Evolutionary conservation across 2,888 invertebrate genomes (phyloP).

Genomic region (Trimorus sp.): DNA sequence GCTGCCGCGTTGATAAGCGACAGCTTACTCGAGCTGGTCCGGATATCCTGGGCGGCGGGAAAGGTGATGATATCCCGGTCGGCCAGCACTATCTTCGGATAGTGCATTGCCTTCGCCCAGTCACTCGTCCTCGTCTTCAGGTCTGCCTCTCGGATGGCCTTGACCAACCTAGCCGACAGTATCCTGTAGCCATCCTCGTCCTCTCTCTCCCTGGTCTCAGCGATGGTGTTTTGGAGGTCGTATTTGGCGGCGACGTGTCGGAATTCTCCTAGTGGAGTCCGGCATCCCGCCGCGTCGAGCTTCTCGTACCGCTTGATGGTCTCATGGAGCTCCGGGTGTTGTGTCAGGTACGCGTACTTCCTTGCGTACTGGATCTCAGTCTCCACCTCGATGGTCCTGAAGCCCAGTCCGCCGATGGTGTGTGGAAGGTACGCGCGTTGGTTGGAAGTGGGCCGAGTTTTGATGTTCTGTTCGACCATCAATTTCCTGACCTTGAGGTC

Average conservation of each 20-base stretch:
- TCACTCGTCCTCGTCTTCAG: not conserved
- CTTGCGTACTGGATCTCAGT: slow-evolving; percentile 27
- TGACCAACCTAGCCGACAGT: not conserved
- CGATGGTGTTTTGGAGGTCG: not conserved
- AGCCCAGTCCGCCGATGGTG: slow-evolving; percentile 29
- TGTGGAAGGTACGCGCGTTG: slow-evolving; percentile 21
- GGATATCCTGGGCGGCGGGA: slow-evolving; percentile 1
- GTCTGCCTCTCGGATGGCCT: not conserved
- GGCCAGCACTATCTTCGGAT: slow-evolving; percentile 6
- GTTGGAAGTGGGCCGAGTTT: slow-evolving; percentile 18
- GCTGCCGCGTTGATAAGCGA: slow-evolving; percentile 10
- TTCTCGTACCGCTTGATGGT: not conserved
- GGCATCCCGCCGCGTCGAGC: not conserved
- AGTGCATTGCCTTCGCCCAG: slow-evolving; percentile 7
- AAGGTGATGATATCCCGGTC: slow-evolving; percentile 4
- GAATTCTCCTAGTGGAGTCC: not conserved
- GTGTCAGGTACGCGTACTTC: slow-evolving; percentile 4
- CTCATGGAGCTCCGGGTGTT: not conserved
- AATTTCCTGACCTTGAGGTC: slow-evolving; percentile 10
- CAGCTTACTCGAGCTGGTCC: slow-evolving; percentile 2
- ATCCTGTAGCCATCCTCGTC: not conserved
- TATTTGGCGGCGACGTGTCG: not conserved
- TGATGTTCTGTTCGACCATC: slow-evolving; percentile 11
- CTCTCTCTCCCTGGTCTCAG: too few species aligned
- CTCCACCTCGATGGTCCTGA: slow-evolving; percentile 16